phyloP scores from a whole-genome alignment of 2,888 invertebrate genomes.

The Endotricha flammealis region DNA sequence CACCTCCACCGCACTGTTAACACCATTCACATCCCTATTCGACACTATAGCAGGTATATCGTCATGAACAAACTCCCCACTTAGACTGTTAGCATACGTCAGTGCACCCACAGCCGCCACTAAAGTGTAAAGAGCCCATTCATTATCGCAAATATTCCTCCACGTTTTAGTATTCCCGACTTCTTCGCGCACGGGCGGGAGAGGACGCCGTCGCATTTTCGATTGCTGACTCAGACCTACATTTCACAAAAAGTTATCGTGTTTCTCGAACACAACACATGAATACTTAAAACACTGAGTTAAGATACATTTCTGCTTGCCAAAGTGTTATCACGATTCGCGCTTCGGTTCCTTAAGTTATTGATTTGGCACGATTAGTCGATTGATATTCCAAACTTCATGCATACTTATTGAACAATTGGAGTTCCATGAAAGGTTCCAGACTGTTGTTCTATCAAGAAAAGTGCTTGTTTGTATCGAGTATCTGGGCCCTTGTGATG shows the following conservation, averaged over 20 bases:
- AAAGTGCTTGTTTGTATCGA: slow-evolving; percentile 37
- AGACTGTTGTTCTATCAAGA: slow-evolving; percentile 28
- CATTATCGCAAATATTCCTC: slow-evolving; percentile 56
- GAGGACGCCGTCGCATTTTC: slow-evolving; percentile 72
- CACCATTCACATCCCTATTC: slow-evolving; percentile 88
- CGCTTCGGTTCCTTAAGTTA: too few species aligned
- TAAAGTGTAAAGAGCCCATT: slow-evolving; percentile 80
- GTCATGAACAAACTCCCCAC: slow-evolving; percentile 92
- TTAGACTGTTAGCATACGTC: slow-evolving; percentile 85
- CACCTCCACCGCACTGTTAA: slow-evolving; percentile 79
- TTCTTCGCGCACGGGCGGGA: slow-evolving; percentile 69
- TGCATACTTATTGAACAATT: slow-evolving; percentile 50
- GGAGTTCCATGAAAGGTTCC: slow-evolving; percentile 20
- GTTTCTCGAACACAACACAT: too few species aligned
- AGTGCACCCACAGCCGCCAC: slow-evolving; percentile 82
- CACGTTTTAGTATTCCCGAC: slow-evolving; percentile 48
- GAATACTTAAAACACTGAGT: too few species aligned
- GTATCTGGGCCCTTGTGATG: slow-evolving; percentile 45
- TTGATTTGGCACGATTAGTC: too few species aligned
- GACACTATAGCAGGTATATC: slow-evolving; percentile 90
- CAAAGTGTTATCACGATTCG: too few species aligned
- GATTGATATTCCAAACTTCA: slow-evolving; percentile 38
- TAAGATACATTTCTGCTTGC: too few species aligned
- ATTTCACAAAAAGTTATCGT: slow-evolving; percentile 2
- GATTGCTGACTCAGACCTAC: slow-evolving; percentile 22